phyloP scores from a whole-genome alignment of 2,888 invertebrate species.

The Sarcophaga caerulescens region DNA sequence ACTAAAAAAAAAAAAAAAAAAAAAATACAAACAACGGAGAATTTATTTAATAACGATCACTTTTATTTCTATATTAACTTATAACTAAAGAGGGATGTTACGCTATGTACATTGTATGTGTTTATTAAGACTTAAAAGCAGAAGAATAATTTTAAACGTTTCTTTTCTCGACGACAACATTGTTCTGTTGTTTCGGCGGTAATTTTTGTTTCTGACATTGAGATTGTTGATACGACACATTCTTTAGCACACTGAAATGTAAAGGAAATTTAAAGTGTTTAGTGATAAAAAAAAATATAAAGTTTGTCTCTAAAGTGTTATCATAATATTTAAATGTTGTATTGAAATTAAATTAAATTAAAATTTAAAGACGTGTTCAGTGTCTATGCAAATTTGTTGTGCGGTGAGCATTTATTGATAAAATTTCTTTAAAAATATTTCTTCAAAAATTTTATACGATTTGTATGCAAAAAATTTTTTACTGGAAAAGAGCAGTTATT shows the following conservation, averaged over 20 bases:
- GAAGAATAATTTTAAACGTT: slow-evolving; percentile 68
- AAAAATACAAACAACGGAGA: not conserved
- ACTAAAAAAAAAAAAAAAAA: not conserved
- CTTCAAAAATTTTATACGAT: no score
- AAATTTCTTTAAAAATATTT: not conserved
- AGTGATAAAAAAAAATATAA: not conserved
- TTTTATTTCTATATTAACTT: not conserved
- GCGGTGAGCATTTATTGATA: no score
- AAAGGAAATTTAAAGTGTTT: slow-evolving; percentile 19
- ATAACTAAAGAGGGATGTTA: not conserved
- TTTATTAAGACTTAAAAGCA: slow-evolving; percentile 61
- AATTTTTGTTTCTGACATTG: slow-evolving; percentile 38
- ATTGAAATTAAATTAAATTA: no score
- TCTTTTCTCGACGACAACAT: slow-evolving; percentile 62
- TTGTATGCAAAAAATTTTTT: not conserved
- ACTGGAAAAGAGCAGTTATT: slow-evolving; percentile 76
- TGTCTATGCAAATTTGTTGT: no score
- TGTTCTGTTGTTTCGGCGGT: slow-evolving; percentile 34
- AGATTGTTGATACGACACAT: slow-evolving; percentile 32
- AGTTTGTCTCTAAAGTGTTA: not conserved
- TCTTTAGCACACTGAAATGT: slow-evolving; percentile 58
- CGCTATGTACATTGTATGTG: not conserved
- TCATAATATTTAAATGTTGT: not conserved
- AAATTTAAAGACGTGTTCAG: not conserved
- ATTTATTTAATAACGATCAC: not conserved